A percentile compares a stretch with the other conserved stretches of the same genome.
These are phyloP conservation scores for Saxicola maurus DNA, from an alignment of 2,797 vertebrate genomes.

Conservation along the genomic window DNA sequence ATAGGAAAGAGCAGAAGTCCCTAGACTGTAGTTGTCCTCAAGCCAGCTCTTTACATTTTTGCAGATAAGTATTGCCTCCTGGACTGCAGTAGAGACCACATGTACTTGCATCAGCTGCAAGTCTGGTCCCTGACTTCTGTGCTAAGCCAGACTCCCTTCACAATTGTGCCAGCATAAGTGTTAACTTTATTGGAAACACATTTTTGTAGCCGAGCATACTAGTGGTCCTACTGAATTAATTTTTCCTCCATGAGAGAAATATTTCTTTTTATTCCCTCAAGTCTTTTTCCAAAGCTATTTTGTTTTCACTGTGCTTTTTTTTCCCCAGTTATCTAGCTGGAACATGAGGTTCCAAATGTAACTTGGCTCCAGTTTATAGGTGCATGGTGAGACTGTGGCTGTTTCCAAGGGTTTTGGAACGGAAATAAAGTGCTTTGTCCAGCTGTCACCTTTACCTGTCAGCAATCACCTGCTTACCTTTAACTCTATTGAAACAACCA, in stretches of 20 bases:
- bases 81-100: background rate
- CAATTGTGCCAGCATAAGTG: background rate
- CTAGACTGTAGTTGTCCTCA: background rate
- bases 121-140: background rate
- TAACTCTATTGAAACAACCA: background rate
- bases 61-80: background rate
- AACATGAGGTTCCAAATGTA: background rate
- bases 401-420: background rate
- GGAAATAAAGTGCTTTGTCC: background rate
- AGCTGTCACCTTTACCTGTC: background rate
- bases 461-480: background rate
- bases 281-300: background rate
- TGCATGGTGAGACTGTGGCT: background rate
- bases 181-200: background rate
- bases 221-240: background rate
- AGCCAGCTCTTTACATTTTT: background rate
- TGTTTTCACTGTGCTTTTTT: background rate
- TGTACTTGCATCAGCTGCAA: background rate
- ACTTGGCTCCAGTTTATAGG: background rate
- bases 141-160: background rate
- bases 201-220: background rate
- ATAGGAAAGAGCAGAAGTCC: background rate
- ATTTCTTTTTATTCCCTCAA: background rate
- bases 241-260: background rate
- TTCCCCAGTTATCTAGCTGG: background rate